Evolutionary conservation across 2,888 invertebrate genomes (phyloP).

Genomic region (Agriopis marginaria): DNA sequence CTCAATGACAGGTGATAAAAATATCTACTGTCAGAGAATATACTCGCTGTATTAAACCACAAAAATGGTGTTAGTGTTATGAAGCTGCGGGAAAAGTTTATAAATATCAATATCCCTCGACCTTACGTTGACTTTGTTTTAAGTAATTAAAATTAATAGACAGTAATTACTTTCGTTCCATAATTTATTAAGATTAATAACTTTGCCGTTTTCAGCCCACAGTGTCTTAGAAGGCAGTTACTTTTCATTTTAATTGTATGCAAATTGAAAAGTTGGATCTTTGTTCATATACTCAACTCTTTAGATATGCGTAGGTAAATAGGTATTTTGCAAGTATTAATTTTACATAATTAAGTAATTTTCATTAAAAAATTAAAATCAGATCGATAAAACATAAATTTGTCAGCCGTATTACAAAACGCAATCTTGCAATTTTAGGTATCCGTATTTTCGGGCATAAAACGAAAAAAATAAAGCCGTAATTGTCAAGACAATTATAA

Average conservation of each 20-base stretch:
- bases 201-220: constrained; percentile 11
- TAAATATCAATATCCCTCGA: constrained; percentile 24
- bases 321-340: background rate
- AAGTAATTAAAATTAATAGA: constrained; percentile 28
- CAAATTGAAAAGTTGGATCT: background rate
- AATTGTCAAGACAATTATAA: too few species aligned
- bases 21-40: background rate
- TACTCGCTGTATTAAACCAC: background rate
- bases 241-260: constrained; percentile 5
- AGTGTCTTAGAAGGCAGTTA: constrained; percentile 14
- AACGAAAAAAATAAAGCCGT: too few species aligned
- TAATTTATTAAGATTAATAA: constrained; percentile 33
- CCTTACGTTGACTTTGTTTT: constrained; percentile 21
- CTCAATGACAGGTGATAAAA: too few species aligned
- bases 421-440: too few species aligned
- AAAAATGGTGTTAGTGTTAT: constrained; percentile 4
- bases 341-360: too few species aligned
- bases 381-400: too few species aligned
- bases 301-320: background rate
- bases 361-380: too few species aligned
- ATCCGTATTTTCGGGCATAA: too few species aligned
- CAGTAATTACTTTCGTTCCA: constrained; percentile 20
- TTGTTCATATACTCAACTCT: background rate
- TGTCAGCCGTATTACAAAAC: too few species aligned
- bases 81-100: constrained; percentile 5